A percentile compares a stretch with the other conserved stretches of the same genome.
These are phyloP conservation scores for Spatula versicolor DNA, from an alignment of 2,797 vertebrate species.

Conservation along the genomic window DNA sequence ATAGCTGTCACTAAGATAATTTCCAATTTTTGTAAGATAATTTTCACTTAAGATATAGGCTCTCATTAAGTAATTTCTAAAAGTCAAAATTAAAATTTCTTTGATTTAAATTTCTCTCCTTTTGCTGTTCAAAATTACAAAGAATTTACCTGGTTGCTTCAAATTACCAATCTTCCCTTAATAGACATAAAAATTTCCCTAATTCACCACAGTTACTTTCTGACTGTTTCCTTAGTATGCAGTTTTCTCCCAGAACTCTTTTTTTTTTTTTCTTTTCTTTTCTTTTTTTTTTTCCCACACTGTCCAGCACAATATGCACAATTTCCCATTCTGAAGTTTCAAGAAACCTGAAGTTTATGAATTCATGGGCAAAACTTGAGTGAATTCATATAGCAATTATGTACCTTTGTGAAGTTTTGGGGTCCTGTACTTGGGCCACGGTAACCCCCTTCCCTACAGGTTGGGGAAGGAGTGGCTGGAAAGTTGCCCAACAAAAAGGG, in stretches of 20 bases:
- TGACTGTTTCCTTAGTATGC: not conserved
- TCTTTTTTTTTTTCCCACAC: too few relatives aligned
- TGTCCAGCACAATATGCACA: not conserved
- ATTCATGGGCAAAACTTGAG: not conserved
- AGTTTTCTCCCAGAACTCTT: not conserved
- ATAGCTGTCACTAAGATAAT: not conserved
- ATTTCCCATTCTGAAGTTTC: not conserved
- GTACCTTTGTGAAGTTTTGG: not conserved
- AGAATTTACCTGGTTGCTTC: not conserved
- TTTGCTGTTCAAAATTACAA: not conserved
- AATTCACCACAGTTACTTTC: not conserved
- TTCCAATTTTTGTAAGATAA: too few relatives aligned
- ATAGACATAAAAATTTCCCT: not conserved
- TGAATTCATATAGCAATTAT: not conserved
- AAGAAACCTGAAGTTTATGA: not conserved
- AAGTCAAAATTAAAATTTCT: slow-evolving; percentile 2
- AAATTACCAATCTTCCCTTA: too few relatives aligned
- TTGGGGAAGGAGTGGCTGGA: too few relatives aligned
- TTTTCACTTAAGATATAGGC: not conserved
- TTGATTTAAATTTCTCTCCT: not conserved
- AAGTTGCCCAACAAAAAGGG: too few relatives aligned
- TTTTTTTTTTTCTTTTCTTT: not conserved
- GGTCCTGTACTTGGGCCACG: too few relatives aligned
- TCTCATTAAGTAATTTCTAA: not conserved
- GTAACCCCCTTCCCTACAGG: too few relatives aligned